Base-by-base conservation (phyloP, 2,113 vertebrate species). In the Ramphastos sulfuratus region DNA sequence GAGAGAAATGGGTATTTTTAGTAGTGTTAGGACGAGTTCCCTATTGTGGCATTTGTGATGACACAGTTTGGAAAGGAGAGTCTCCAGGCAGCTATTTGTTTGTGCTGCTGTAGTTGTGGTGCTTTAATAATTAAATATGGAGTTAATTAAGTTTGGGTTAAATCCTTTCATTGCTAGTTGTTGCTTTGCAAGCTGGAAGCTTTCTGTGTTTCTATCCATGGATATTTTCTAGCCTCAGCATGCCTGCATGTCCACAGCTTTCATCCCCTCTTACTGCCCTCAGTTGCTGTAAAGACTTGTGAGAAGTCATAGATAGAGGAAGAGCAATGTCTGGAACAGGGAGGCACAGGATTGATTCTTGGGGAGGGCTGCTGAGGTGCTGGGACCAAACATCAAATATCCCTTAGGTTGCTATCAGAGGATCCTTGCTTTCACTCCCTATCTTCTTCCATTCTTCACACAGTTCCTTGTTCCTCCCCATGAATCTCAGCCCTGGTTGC, bases 61-160 rank as follows among this genome's bases (percentile, higher is more conserved):
- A 15, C 4, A 15, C 2, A 56, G 44, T 37, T 52, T 86, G 42
- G 58, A 74, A 85, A 79, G 42, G 15, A 60, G 35, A 20, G 16
- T 76, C 25, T 94, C 39, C 39, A 56, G 16, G 31, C 33, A 74
- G 12, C 24, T 85, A 4, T 17, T 91, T 77, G 55, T 87, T 69
- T 69, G 50, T 81, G 61, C 20, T 78, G 17, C 4, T 59, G 5
- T 27, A 7, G 9, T 35, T 79, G n/a, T 37, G 25, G 3, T 81
- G 24, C 35, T 78, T 75, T 96, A 96, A 60, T 93, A 94, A 89
- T 87, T 93, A 93, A 78, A 9, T 78, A 42, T 15, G n/a, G 31
- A 59, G 19, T 73, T 85, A 90, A 80, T 67, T 90, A 85, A 80
- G 27, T 61, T 78, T 89, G 33, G 48, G 17, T 39, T 76, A 58